These are phyloP conservation scores for Brachyrhaphis roseni DNA, from an alignment of 2,797 vertebrate genomes.

Conservation along the genomic window DNA sequence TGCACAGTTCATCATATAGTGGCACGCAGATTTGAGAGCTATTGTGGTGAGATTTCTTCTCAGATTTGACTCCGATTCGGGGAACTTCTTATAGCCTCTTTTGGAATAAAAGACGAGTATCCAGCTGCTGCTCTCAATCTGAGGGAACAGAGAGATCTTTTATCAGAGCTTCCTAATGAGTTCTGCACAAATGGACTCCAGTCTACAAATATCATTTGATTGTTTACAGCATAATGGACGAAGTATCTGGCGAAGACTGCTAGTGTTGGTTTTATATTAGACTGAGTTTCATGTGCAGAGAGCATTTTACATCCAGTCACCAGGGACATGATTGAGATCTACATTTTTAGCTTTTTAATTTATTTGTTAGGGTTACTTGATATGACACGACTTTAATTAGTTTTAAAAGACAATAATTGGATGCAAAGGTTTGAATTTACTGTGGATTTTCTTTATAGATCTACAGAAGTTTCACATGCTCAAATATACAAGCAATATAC, in stretches of 20 bases:
- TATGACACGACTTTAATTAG: neutral
- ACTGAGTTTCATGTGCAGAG: neutral
- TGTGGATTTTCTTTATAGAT: neutral
- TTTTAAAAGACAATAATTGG: neutral
- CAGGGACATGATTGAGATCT: neutral
- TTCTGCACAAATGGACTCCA: constrained; percentile 36
- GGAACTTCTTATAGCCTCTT: constrained; percentile 33
- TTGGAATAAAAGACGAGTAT: constrained; percentile 29
- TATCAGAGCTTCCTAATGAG: constrained; percentile 45
- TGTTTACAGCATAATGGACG: constrained; percentile 23
- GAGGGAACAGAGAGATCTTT: constrained; percentile 44
- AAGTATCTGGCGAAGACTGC: constrained; percentile 6
- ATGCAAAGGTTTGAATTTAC: neutral
- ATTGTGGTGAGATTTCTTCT: constrained; percentile 47
- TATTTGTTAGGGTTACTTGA: neutral
- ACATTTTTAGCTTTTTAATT: neutral
- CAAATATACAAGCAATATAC: neutral
- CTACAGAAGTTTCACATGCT: neutral
- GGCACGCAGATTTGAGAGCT: constrained; percentile 35
- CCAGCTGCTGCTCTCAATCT: constrained; percentile 51
- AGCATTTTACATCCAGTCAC: neutral
- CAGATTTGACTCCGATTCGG: constrained; percentile 54
- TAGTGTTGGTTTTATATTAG: neutral
- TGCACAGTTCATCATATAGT: constrained; percentile 12
- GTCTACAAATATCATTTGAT: constrained; percentile 39